Base-by-base conservation (phyloP, 2,113 vertebrate genomes). In the Himantopus leucocephalus region DNA sequence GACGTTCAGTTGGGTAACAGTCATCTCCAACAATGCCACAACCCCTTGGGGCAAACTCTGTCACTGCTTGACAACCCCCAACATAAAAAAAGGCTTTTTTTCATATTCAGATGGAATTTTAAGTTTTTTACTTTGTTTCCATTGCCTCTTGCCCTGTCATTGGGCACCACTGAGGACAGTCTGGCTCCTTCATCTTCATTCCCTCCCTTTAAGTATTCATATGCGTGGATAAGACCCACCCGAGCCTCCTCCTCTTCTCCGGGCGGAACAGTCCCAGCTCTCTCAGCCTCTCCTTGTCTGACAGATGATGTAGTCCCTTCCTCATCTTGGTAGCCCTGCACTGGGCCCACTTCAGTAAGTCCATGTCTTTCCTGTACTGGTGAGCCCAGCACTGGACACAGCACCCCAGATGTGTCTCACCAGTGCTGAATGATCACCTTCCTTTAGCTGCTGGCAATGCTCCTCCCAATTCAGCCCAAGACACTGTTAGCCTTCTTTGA, bases 401-500 rank as follows among this genome's bases (percentile, higher is more conserved):
- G 48, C 22, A 50, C 48, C 22, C 48, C 48, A 23, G 22, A 24
- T 4, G 5, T 8, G 15, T 26, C 66, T 55, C 85, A 43, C 6
- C 17, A 73, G 26, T 12, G 14, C 67, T 53, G 34, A 89, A 79
- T 0, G 1, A 85, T 4, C 37, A 55, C 6, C 43, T 12, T 11
- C 4, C 9, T 55, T 5, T 1, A 56, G 15, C 22, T 37, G 34
- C 35, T 34, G 41, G 35, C 15, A 75, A 32, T 0, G 4, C 10
- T n/a, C 10, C 22, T 47, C 22, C 8, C 63, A 52, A 0, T 1
- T 22, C 39, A 13, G 9, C 12, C 14, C 43, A 58, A 39, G 43
- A 47, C 2, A 23, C 21, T 4, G 1, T 6, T 19, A 43, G 26
- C n/a, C 15, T 19, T 32, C 52, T 29, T 18, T 3, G 1, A n/a